These are phyloP conservation scores for Drosophila anomalata DNA, from an alignment of 2,888 invertebrate genomes.

Conservation along the genomic window DNA sequence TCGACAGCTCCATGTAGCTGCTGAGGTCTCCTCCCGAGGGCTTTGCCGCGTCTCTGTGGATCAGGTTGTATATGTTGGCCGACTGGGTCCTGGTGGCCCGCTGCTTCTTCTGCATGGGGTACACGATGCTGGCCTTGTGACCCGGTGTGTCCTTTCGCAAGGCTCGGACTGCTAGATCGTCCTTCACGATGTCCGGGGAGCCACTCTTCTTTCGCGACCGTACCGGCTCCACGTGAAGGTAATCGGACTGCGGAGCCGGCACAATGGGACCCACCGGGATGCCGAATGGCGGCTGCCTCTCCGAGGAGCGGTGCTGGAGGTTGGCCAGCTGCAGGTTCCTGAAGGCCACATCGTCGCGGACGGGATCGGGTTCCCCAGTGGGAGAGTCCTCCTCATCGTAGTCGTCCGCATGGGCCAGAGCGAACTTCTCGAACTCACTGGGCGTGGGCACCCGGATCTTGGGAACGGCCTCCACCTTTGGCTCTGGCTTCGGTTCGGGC, in stretches of 20 bases:
- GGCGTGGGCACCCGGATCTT: slow-evolving; percentile 76
- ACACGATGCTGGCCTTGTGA: slow-evolving; percentile 70
- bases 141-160: slow-evolving; percentile 90
- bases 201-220: slow-evolving; percentile 81
- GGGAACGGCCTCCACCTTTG: slow-evolving; percentile 28
- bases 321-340: slow-evolving; percentile 92
- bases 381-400: slow-evolving; percentile 85
- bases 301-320: slow-evolving; percentile 88
- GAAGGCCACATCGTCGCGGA: slow-evolving; percentile 93
- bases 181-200: slow-evolving; percentile 91
- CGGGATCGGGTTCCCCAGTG: slow-evolving; percentile 91
- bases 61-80: slow-evolving; percentile 92
- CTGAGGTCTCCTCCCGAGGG: slow-evolving; percentile 85
- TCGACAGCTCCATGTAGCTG: slow-evolving; percentile 85
- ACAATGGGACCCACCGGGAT: slow-evolving; percentile 94
- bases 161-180: slow-evolving; percentile 94
- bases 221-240: slow-evolving; percentile 90
- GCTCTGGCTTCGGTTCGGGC: slow-evolving; percentile 22
- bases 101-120: slow-evolving; percentile 88
- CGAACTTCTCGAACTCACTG: slow-evolving; percentile 82
- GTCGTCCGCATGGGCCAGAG: slow-evolving; percentile 86
- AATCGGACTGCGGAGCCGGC: slow-evolving; percentile 92
- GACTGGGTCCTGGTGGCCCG: slow-evolving; percentile 92
- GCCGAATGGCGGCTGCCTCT: slow-evolving; percentile 95
- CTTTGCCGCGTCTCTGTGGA: slow-evolving; percentile 86